Base-by-base conservation (phyloP, 23 tunicate species). In the Corella eumyota region DNA sequence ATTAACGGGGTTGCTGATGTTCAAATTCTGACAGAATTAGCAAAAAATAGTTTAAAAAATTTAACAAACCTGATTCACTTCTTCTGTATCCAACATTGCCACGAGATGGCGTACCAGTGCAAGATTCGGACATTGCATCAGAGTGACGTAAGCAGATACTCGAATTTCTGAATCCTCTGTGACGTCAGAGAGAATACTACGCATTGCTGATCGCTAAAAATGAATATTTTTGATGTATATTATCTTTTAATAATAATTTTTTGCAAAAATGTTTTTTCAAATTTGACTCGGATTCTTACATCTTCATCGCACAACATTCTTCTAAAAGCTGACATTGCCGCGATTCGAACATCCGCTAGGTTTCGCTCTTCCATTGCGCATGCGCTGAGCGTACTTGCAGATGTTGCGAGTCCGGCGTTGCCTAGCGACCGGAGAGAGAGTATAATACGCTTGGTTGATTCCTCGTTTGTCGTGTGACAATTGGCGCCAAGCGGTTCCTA, bases 71-170 rank as follows among this genome's bases (percentile, higher is more conserved):
- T 75, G 81, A 45, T 50, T 64, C 30, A 67, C 69, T 54, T 65
- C 65, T 65, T 75, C 81, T 19, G 44, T 55, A 32, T 65, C 64
- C 32, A 75, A 50, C 25, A 75, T 9, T 11, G 30, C 17, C 26
- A 48, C 36, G 22, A 75, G 44, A 32, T 65, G 30, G 5, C 38
- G 44, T n/a, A 75, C 19, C 24, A 75, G 29, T 32, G 34, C 58
- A 21, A 34, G 1, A 5, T 65, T 50, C 15, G 81, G 81, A 45
- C 81, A 75, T 57, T 66, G 72, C 81, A 75, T 75, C 64, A 75
- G 50, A 17, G 60, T 63, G 33, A 31, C 45, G 72, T 65, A 75
- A 3, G 81, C 65, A 15, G 72, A 59, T 27, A 75, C 65, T 45
- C 81, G 37, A 36, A 75, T 25, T 56, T 75, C 81, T 5, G 81